Base-by-base conservation (phyloP, 2,888 invertebrate genomes). In the Latheticus oryzae region DNA sequence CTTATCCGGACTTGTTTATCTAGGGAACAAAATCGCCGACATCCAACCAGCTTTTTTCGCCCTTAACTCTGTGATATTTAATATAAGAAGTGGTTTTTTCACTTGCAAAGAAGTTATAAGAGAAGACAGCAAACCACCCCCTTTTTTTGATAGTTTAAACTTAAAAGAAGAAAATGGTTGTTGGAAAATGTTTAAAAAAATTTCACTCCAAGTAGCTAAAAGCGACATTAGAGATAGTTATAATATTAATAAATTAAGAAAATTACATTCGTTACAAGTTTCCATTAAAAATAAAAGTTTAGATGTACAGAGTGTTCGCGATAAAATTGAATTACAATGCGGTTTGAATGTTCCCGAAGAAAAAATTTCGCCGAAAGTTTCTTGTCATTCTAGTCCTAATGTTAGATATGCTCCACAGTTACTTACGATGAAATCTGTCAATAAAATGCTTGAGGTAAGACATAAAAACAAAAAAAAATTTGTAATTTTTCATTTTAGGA, bases 81-180 rank as follows among this genome's bases (percentile, higher is more conserved):
- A 91, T 80, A 87, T 95, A 84, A 90, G 90, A 61, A 93, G 93
- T 23, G 94, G 94, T 2, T 91, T 87, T 71, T 96, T 95, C 75
- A 89, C 90, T 24, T 82, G 83, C 63, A 75, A 79, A 9, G 78
- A 80, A 65, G 81, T 80, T 60, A 75, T 81, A 48, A 64, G 74
- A 26, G 74, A 65, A 32, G 73, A 73, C 65, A 72, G 75, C 50
- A 73, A 69, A 55, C 67, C 73, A 17, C 66, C 72, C 54, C 70
- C 73, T 5, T 77, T 78, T 63, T 62, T 70, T 26, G 72, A 73
- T 40, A 66, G 71, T 60, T 59, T 77, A 42, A 79, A 78, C 68
- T 52, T 75, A 23, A 53, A 72, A 33, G 71, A 71, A 52, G 73
- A 67, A 13, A 63, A 66, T 42, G 64, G 50, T 7, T 15, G 11